These are phyloP conservation scores for Pycnonotus jocosus DNA, from an alignment of 2,113 vertebrate genomes.

Conservation along the genomic window DNA sequence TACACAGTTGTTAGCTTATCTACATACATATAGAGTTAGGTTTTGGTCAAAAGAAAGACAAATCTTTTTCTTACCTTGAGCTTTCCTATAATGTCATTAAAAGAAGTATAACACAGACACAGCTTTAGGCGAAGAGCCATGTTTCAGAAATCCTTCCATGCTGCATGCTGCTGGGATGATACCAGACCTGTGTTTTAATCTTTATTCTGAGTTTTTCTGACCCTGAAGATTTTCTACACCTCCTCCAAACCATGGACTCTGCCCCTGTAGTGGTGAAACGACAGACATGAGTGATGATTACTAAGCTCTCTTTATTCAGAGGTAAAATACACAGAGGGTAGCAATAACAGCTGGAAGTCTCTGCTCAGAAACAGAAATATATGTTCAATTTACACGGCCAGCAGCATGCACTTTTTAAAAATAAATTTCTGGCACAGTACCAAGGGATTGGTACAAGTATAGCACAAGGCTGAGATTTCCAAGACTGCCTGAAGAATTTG, in stretches of 20 bases:
- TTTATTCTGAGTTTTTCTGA: neutral
- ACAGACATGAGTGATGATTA: neutral
- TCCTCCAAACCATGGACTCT: neutral
- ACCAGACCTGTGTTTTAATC: neutral
- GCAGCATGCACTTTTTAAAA: neutral
- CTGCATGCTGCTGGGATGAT: neutral
- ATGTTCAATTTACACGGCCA: neutral
- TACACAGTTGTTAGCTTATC: neutral
- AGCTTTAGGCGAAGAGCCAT: neutral
- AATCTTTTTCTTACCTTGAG: neutral
- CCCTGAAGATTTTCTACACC: neutral
- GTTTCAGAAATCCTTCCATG: neutral
- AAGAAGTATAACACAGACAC: neutral
- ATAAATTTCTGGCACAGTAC: neutral
- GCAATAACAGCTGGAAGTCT: neutral
- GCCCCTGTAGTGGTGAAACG: fast-evolving
- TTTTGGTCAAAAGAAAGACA: neutral
- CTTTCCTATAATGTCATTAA: neutral
- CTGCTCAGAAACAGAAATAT: neutral
- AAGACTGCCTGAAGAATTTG: neutral
- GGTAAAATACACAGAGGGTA: neutral
- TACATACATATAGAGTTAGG: neutral
- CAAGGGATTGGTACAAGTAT: neutral
- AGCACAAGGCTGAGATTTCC: neutral
- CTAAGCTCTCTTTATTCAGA: neutral